Evolutionary conservation across 2,797 vertebrate genomes (phyloP).

Genomic region (Todus mexicanus): DNA sequence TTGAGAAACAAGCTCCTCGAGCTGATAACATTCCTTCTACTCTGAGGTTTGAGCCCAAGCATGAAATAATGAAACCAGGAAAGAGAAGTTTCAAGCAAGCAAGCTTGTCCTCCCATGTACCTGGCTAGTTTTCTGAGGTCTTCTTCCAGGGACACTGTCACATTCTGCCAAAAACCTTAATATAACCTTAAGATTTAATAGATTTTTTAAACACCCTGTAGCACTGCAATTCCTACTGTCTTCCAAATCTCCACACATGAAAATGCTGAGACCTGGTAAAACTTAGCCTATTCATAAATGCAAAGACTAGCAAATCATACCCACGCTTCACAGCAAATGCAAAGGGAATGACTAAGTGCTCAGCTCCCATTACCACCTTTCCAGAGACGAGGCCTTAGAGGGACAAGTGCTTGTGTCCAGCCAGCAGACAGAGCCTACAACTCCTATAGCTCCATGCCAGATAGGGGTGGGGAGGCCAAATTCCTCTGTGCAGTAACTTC

Average conservation of each 20-base stretch:
- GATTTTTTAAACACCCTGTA: background rate
- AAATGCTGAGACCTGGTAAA: background rate
- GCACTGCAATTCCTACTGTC: background rate
- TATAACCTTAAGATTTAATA: background rate
- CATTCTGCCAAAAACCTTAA: background rate
- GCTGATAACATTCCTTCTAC: background rate
- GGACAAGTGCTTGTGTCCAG: background rate
- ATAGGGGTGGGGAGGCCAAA: background rate
- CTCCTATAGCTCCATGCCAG: background rate
- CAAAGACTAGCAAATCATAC: background rate
- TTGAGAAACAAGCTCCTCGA: background rate
- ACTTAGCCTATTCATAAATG: background rate
- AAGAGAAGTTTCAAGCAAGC: background rate
- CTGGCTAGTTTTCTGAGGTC: background rate
- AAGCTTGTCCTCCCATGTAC: background rate
- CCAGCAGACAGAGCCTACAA: background rate
- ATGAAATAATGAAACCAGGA: background rate
- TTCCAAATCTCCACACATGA: background rate
- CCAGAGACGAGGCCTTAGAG: background rate
- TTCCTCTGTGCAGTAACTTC: background rate
- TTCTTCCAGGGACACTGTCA: background rate
- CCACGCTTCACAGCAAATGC: rapidly evolving
- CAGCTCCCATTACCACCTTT: background rate
- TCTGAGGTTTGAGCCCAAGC: background rate
- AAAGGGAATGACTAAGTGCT: background rate